Evolutionary conservation across 2,797 vertebrate genomes (phyloP).

Genomic region (Rachycentron canadum): DNA sequence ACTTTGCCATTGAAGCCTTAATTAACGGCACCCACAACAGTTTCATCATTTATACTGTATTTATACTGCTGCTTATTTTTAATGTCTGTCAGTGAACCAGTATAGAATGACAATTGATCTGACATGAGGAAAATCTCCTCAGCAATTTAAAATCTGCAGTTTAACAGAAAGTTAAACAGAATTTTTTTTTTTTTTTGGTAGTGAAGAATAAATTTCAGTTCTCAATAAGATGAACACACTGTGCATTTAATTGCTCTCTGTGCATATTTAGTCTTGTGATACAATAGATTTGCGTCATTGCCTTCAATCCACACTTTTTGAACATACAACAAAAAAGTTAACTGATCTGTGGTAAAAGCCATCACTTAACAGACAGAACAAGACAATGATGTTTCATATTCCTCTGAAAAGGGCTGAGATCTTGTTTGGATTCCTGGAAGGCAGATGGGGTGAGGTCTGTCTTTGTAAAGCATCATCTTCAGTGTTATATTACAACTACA

Average conservation of each 20-base stretch:
- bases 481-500: not conserved
- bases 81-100: not conserved
- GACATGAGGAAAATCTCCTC: not conserved
- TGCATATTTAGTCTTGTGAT: not conserved
- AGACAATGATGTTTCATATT: not conserved
- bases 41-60: not conserved
- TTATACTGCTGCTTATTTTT: not conserved
- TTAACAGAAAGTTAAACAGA: slow-evolving; percentile 1
- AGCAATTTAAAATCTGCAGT: not conserved
- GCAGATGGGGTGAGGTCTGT: not conserved
- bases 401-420: not conserved
- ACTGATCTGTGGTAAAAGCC: not conserved
- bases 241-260: too few species aligned
- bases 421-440: not conserved
- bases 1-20: not conserved
- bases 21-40: not conserved
- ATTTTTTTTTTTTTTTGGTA: not conserved
- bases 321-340: not conserved
- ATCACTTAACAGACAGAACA: not conserved
- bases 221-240: too few species aligned
- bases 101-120: not conserved
- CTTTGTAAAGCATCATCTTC: not conserved
- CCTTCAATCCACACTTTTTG: not conserved
- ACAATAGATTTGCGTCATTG: not conserved
- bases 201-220: too few species aligned